Evolutionary conservation across 2,888 invertebrate genomes (phyloP).

Genomic region (Scaptomyza caliginosa): DNA sequence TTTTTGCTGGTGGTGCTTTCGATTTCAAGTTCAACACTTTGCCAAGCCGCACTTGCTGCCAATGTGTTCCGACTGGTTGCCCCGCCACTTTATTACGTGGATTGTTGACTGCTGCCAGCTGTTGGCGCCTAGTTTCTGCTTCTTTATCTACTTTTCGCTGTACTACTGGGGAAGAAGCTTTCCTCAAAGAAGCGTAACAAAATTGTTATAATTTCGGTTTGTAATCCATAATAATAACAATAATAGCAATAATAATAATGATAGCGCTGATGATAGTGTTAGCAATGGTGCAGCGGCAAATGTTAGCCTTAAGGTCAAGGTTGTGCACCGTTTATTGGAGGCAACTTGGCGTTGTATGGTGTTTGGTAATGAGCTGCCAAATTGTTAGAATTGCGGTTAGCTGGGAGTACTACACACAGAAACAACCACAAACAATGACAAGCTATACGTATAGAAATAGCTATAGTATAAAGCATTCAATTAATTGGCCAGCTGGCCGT

Average conservation of each 20-base stretch:
- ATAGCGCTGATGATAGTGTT: slow-evolving; percentile 33
- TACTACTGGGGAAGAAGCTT: slow-evolving; percentile 39
- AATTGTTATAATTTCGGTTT: slow-evolving; percentile 75
- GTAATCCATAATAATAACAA: slow-evolving; percentile 68
- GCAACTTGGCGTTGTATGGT: slow-evolving; percentile 54
- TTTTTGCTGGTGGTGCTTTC: slow-evolving; percentile 59
- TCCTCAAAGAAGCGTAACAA: slow-evolving; percentile 81
- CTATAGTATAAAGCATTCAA: slow-evolving; percentile 45
- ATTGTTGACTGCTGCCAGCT: slow-evolving; percentile 36
- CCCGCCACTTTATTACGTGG: slow-evolving; percentile 76
- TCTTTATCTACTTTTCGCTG: neutral
- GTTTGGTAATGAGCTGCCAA: slow-evolving; percentile 75
- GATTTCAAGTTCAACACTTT: slow-evolving; percentile 81
- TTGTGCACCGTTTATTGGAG: slow-evolving; percentile 68
- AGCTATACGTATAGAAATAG: slow-evolving; percentile 6
- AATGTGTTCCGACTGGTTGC: slow-evolving; percentile 75
- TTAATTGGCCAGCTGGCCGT: slow-evolving; percentile 62
- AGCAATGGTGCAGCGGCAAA: slow-evolving; percentile 38
- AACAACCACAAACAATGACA: slow-evolving; percentile 10
- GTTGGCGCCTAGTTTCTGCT: slow-evolving; percentile 23
- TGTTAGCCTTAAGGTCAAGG: slow-evolving; percentile 72
- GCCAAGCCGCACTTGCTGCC: slow-evolving; percentile 31
- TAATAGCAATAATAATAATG: slow-evolving; percentile 40
- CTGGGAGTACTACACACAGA: slow-evolving; percentile 36
- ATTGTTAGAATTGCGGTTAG: slow-evolving; percentile 71